Evolutionary conservation across 2,797 vertebrate genomes (phyloP).

Genomic region (Decapterus maruadsi): DNA sequence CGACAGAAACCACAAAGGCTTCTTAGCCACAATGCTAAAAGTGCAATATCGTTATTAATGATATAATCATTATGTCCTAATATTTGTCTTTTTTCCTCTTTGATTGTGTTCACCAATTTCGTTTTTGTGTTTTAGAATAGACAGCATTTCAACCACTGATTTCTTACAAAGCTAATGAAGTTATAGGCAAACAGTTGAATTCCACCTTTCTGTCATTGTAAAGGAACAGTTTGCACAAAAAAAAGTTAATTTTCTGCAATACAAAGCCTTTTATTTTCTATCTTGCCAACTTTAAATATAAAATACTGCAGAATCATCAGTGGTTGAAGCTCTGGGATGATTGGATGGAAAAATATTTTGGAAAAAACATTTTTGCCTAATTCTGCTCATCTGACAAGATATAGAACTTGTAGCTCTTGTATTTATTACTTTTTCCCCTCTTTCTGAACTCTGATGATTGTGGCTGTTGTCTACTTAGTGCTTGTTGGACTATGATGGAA

Average conservation of each 20-base stretch:
- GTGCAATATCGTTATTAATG: background rate
- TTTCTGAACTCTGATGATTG: background rate
- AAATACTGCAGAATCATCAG: background rate
- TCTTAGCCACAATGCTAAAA: background rate
- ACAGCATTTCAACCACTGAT: background rate
- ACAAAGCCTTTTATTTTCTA: too few species aligned
- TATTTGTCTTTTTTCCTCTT: background rate
- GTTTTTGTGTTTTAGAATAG: background rate
- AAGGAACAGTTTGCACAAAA: too few species aligned
- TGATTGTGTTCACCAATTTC: background rate
- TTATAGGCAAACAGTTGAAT: background rate
- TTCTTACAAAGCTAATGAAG: background rate
- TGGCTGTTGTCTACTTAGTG: conserved; percentile 5
- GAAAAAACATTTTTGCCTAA: background rate
- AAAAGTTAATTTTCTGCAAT: too few species aligned
- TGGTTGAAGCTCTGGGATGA: conserved; percentile 1
- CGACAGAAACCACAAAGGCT: background rate
- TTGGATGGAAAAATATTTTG: background rate
- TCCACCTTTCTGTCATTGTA: too few species aligned
- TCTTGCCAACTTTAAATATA: background rate
- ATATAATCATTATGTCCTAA: background rate
- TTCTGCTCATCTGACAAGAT: background rate
- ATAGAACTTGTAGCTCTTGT: too few species aligned
- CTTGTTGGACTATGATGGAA: conserved; percentile 9
- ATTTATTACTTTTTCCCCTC: background rate